phyloP scores from a whole-genome alignment of 2,797 vertebrate genomes.

The Otolemur crassicaudatus region DNA sequence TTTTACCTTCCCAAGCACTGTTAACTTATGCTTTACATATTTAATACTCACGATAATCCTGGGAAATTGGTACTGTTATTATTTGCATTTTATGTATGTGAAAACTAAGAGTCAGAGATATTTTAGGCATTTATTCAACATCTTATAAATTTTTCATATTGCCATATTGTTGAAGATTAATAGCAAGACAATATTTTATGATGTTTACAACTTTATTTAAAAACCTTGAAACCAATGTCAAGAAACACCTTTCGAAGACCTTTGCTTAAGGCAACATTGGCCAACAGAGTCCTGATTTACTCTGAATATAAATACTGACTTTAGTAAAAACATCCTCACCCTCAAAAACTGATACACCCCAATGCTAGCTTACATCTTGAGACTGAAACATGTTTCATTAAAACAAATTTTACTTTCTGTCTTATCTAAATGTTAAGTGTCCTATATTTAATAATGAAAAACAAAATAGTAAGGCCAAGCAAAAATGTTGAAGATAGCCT shows the following conservation, averaged over 20 bases:
- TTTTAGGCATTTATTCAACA: background rate
- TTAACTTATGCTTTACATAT: background rate
- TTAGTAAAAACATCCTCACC: background rate
- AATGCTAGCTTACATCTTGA: background rate
- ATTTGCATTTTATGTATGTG: background rate
- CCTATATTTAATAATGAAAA: background rate
- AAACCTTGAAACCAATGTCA: background rate
- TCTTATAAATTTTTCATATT: background rate
- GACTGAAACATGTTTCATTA: conserved; percentile 8
- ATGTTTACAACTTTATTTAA: background rate
- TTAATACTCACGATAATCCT: background rate
- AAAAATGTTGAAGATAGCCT: background rate
- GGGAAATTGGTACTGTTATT: background rate
- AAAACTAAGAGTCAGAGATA: background rate
- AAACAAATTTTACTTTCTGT: background rate
- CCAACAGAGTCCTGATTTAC: background rate
- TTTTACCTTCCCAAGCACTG: background rate
- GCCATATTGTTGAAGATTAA: background rate
- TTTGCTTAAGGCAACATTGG: background rate
- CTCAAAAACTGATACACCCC: background rate
- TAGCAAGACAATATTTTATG: background rate
- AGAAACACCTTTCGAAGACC: background rate
- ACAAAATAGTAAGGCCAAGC: background rate
- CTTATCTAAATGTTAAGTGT: background rate
- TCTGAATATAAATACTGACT: conserved; percentile 31